These are phyloP conservation scores for Troilus luridus DNA, from an alignment of 2,888 invertebrate species.

Conservation along the genomic window DNA sequence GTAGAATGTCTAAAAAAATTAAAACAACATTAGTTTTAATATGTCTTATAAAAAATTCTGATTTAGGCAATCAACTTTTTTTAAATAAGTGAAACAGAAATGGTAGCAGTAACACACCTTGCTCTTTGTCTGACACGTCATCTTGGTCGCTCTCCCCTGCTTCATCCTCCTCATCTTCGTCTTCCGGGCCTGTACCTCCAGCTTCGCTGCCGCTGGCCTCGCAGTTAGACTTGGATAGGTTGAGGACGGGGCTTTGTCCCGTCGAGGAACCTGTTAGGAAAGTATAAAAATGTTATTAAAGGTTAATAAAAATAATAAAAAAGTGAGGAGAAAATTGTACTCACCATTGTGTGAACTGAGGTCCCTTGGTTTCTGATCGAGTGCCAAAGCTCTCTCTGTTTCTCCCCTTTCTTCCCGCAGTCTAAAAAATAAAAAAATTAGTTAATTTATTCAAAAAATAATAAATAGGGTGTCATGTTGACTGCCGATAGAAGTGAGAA, in stretches of 20 bases:
- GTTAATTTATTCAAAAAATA: too few species aligned
- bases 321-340: slow-evolving; percentile 64
- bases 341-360: slow-evolving; percentile 90
- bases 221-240: slow-evolving; percentile 87
- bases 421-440: slow-evolving; percentile 76
- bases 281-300: neutral
- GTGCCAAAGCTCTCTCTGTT: slow-evolving; percentile 83
- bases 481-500: too few species aligned
- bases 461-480: too few species aligned
- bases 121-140: slow-evolving; percentile 86
- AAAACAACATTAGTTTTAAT: too few species aligned
- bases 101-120: slow-evolving; percentile 73
- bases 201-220: slow-evolving; percentile 74
- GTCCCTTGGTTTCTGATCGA: slow-evolving; percentile 83
- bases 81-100: slow-evolving; percentile 52
- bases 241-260: slow-evolving; percentile 92
- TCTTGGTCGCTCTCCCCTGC: slow-evolving; percentile 90
- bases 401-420: slow-evolving; percentile 90
- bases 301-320: neutral
- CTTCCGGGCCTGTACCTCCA: slow-evolving; percentile 75
- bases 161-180: slow-evolving; percentile 87
- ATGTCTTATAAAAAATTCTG: too few species aligned
- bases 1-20: too few species aligned
- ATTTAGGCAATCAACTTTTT: too few species aligned
- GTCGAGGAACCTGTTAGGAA: slow-evolving; percentile 76